Percentiles rank a stretch among this genome's conserved stretches.
Evolutionary conservation across 1,140 invertebrate genomes (phyloP).

Genomic region (Parasteatoda tepidariorum): DNA sequence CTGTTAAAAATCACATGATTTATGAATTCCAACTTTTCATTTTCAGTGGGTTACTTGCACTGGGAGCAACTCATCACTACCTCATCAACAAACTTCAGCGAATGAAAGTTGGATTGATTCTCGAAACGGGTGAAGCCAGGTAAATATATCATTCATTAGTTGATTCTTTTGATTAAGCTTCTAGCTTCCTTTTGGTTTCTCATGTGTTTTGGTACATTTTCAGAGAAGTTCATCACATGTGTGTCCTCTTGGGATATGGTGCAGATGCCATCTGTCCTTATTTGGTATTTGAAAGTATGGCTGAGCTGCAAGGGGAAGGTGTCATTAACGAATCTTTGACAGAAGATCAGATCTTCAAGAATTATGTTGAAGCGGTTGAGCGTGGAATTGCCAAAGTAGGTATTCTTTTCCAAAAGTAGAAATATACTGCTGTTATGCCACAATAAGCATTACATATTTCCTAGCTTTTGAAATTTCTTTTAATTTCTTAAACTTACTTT

Average conservation of each 20-base stretch:
- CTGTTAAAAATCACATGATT: not conserved
- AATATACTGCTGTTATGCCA: too few relatives aligned
- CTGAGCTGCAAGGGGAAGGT: conserved; percentile 82
- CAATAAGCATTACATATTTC: too few relatives aligned
- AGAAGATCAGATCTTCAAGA: conserved; percentile 87
- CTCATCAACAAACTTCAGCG: conserved; percentile 94
- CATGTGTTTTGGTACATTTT: not conserved
- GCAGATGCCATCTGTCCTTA: conserved; percentile 98
- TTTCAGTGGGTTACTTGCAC: conserved; percentile 83
- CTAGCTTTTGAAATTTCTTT: too few relatives aligned
- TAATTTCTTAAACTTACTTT: too few relatives aligned
- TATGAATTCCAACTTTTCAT: not conserved
- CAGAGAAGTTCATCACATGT: conserved; percentile 95
- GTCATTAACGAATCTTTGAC: conserved; percentile 80
- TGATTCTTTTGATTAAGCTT: too few relatives aligned
- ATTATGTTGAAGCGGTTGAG: conserved; percentile 80
- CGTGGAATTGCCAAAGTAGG: conserved; percentile 81
- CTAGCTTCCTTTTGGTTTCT: too few relatives aligned
- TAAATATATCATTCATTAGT: conserved; percentile 63
- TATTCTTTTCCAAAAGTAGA: too few relatives aligned
- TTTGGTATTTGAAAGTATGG: conserved; percentile 92
- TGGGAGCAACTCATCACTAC: conserved; percentile 95
- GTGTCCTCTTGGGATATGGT: conserved; percentile 94
- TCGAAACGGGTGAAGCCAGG: conserved; percentile 94
- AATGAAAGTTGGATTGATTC: conserved; percentile 93